These are phyloP conservation scores for Odontothrips loti DNA, from an alignment of 2,888 invertebrate genomes.

Conservation along the genomic window DNA sequence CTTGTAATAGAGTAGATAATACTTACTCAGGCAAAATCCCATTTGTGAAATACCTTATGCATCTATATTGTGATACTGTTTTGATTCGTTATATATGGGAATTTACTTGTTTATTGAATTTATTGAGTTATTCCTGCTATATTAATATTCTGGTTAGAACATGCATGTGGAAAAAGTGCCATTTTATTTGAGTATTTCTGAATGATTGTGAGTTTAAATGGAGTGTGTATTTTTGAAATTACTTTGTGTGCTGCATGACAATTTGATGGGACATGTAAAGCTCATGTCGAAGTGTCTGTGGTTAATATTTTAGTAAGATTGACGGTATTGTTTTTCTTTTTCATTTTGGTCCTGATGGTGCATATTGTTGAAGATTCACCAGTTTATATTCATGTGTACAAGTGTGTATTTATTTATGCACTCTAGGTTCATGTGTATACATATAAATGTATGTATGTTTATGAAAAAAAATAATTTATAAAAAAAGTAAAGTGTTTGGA, in stretches of 20 bases:
- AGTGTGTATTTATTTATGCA: background rate
- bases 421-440: background rate
- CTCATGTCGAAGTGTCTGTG: background rate
- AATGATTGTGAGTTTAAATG: background rate
- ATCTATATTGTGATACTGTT: slow-evolving; percentile 25
- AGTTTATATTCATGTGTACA: background rate
- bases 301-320: background rate
- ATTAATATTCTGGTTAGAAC: background rate
- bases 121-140: background rate
- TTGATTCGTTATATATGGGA: background rate
- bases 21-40: background rate
- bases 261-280: background rate
- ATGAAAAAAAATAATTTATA: background rate
- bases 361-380: background rate
- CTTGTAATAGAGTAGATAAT: background rate
- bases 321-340: slow-evolving; percentile 11
- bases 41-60: slow-evolving; percentile 2
- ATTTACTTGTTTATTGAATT: background rate
- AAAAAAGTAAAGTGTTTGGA: background rate
- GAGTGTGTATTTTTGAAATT: slow-evolving; percentile 13
- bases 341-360: background rate
- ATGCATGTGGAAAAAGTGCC: slow-evolving; percentile 6
- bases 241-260: background rate
- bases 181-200: slow-evolving; percentile 15
- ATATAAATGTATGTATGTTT: background rate